phyloP scores from a whole-genome alignment of 1,140 invertebrate species.

The Drosophila lowei region DNA sequence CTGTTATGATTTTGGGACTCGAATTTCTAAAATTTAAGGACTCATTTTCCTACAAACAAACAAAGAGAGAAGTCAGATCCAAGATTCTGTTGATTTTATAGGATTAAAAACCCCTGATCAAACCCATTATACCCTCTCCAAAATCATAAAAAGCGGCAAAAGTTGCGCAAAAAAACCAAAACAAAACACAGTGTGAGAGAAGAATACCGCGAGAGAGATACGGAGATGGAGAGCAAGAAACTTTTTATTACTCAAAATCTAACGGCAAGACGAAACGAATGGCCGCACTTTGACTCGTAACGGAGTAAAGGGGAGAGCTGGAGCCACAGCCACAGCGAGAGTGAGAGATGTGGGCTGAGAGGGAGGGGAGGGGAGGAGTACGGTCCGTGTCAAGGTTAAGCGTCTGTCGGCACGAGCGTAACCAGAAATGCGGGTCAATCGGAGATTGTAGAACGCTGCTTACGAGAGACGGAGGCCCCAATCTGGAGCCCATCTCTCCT shows the following conservation, averaged over 20 bases:
- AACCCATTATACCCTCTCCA: too few relatives aligned
- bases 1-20: too few relatives aligned
- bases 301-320: slow-evolving; percentile 12
- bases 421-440: slow-evolving; percentile 67
- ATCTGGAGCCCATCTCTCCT: not conserved
- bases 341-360: not conserved
- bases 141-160: not conserved
- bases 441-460: slow-evolving; percentile 9
- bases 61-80: too few relatives aligned
- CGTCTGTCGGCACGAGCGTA: slow-evolving; percentile 64
- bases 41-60: too few relatives aligned
- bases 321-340: slow-evolving; percentile 7
- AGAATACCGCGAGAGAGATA: slow-evolving; percentile 14
- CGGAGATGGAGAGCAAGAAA: slow-evolving; percentile 20
- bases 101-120: too few relatives aligned
- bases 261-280: slow-evolving; percentile 53
- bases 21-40: too few relatives aligned
- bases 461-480: slow-evolving; percentile 1
- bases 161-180: slow-evolving; percentile 45
- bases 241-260: slow-evolving; percentile 66
- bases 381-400: slow-evolving; percentile 74
- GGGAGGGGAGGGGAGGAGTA: slow-evolving; percentile 16
- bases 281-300: slow-evolving; percentile 65
- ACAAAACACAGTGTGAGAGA: not conserved
- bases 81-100: too few relatives aligned